phyloP scores from a whole-genome alignment of 2,797 vertebrate species.

The Linurgus olivaceus region DNA sequence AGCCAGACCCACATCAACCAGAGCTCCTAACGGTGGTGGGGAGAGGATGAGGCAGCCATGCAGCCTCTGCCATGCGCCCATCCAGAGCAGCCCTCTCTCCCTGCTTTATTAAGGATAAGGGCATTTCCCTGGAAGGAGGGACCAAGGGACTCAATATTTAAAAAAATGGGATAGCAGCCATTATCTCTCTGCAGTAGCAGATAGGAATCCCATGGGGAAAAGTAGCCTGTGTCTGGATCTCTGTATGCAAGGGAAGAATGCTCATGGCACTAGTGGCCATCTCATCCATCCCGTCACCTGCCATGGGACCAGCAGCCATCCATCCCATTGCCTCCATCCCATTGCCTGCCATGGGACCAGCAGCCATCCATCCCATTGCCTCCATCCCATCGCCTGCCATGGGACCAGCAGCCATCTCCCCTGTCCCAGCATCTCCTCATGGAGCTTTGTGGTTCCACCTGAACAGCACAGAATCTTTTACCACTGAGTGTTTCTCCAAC shows the following conservation, averaged over 20 bases:
- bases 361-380: background rate
- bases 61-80: accelerated
- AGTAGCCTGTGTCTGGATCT: background rate
- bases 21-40: accelerated
- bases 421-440: background rate
- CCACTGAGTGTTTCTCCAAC: background rate
- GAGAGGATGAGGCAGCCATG: background rate
- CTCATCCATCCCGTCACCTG: background rate
- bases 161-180: background rate
- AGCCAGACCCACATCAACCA: background rate
- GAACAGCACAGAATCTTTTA: background rate
- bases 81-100: background rate
- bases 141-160: too few relatives aligned
- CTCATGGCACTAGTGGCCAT: background rate
- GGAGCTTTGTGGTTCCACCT: background rate
- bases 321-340: background rate
- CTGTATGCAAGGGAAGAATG: accelerated
- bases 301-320: background rate
- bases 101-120: background rate
- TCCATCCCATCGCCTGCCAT: background rate
- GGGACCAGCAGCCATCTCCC: background rate
- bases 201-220: background rate
- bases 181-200: background rate
- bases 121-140: background rate
- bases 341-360: background rate